Evolutionary conservation across 2,797 vertebrate species (phyloP), one percentile per base, ranked within the genome.

Genomic region (Gouania willdenowi): DNA sequence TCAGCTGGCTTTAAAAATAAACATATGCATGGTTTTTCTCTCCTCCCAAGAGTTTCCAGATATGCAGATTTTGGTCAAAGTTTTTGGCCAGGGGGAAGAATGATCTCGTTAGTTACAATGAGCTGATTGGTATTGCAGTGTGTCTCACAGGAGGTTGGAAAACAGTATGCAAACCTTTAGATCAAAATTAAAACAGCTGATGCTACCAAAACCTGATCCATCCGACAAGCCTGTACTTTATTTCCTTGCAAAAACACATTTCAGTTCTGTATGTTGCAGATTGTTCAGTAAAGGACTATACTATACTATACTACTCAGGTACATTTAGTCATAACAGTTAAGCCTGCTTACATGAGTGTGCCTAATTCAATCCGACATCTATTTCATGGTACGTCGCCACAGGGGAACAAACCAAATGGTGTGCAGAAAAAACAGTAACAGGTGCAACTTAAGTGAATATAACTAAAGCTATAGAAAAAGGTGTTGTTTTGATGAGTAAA

Each of bases 21-120:
- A 69, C 29, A 33, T 22, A 22, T 44, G 21, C 10, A 41, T 23
- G 10, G 38, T 65, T 58, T 49, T 22, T 40, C 17, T 22, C 50
- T 36, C 23, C 57, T 45, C n/a, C n/a, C n/a, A n/a, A n/a, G 64
- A 17, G 29, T 66, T 76, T 79, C 79, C 75, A 79, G 77, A 76
- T 76, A 75, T 80, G 61, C 69, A 73, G 69, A 84, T 80, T 64
- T 28, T 36, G 42, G 41, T 27, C 50, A 24, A 59, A 25, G 58
- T 60, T 77, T 78, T 75, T 77, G 75, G 72, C 73, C 62, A 65
- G 62, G 45, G 60, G 41, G 64, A 51, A 66, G 40, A n/a, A 63
- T 66, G 81, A 77, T 81, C 75, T 79, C 47, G 69, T 79, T 82
- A 70, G 31, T 49, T 62, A 78, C 71, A 81, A 79, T 77, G 62